Conservation (phyloP, 2,113 vertebrate species). For the Cebus imitator region DNA sequence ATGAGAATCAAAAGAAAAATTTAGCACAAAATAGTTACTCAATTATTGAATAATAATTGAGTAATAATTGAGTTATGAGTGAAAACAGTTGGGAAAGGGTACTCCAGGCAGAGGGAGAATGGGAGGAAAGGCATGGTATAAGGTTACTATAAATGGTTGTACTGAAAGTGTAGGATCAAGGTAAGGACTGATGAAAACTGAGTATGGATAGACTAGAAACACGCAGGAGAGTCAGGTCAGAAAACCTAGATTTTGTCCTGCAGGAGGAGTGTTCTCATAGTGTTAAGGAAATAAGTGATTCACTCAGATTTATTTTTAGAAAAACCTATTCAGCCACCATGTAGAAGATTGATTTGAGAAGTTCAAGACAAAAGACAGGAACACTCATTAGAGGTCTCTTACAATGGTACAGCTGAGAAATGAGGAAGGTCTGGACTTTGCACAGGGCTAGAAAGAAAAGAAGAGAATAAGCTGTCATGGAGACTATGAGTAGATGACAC, state of each 20-base stretch:
- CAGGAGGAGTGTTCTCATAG: not conserved
- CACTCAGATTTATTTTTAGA: not conserved
- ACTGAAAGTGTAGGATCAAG: not conserved
- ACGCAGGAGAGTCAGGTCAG: not conserved
- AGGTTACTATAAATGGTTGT: not conserved
- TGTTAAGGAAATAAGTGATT: not conserved
- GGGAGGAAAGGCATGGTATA: not conserved
- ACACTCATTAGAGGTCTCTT: not conserved
- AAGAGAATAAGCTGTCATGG: fast-evolving
- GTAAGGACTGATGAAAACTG: not conserved
- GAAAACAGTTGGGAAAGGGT: not conserved
- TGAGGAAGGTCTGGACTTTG: not conserved
- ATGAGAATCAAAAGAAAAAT: not conserved
- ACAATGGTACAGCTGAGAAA: not conserved
- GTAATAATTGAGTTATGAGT: not conserved
- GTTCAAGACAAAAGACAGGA: not conserved
- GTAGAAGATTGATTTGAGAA: not conserved
- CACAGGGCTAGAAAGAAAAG: not conserved
- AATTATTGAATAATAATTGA: not conserved
- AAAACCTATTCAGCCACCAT: not conserved
- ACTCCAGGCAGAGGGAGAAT: not conserved
- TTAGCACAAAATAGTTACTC: not conserved
- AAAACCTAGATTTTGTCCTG: not conserved
- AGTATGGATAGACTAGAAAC: not conserved
- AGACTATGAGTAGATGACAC: not conserved